Evolutionary conservation across 2,797 vertebrate genomes (phyloP).

Genomic region (Chiloscyllium punctatum): DNA sequence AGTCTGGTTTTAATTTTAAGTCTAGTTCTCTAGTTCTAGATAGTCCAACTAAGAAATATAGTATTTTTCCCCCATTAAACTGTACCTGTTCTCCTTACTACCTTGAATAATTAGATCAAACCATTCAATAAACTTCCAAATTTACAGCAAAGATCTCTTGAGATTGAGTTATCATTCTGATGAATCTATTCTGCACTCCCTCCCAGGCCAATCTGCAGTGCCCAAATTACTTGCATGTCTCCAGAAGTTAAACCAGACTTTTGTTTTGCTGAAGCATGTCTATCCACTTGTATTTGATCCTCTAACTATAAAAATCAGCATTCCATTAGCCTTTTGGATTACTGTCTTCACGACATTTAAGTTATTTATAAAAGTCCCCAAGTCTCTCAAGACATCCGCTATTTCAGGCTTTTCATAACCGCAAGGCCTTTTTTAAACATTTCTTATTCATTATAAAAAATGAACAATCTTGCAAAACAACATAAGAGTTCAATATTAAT

Average conservation of each 20-base stretch:
- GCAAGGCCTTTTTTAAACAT: background rate
- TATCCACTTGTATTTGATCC: background rate
- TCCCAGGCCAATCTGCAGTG: background rate
- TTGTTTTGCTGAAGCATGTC: background rate
- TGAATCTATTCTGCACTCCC: background rate
- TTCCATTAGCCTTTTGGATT: background rate
- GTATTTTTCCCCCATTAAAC: background rate
- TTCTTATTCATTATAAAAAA: background rate
- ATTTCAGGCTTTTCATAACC: background rate
- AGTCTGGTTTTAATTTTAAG: background rate
- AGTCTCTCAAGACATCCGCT: background rate
- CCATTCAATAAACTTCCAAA: background rate
- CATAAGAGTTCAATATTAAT: background rate
- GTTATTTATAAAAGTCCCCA: background rate
- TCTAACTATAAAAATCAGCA: background rate
- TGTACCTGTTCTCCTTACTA: background rate
- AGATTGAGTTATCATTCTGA: background rate
- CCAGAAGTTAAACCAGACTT: background rate
- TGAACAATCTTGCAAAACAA: background rate
- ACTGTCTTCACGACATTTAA: background rate
- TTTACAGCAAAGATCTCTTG: background rate
- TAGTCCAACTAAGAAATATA: background rate
- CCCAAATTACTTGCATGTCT: background rate
- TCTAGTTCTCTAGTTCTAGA: background rate
- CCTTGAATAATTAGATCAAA: background rate